Evolutionary conservation across 2,113 vertebrate species (phyloP).

Genomic region (Mobula birostris): DNA sequence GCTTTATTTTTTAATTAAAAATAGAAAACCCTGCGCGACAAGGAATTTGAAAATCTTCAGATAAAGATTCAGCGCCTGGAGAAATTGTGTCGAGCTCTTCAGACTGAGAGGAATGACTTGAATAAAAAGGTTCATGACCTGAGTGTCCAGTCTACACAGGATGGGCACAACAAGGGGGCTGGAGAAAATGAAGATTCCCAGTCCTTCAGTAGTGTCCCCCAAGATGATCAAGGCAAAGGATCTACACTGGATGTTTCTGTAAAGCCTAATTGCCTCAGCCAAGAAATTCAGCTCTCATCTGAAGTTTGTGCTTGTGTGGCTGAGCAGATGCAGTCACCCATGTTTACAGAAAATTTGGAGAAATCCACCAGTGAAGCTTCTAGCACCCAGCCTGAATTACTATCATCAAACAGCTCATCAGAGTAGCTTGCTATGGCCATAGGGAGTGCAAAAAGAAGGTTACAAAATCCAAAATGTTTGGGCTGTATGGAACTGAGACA

Average conservation of each 20-base stretch:
- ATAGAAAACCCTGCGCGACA: constrained; percentile 86
- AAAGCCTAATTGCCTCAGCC: background rate
- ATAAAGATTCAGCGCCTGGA: constrained; percentile 88
- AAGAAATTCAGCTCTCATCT: background rate
- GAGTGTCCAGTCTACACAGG: constrained; percentile 46
- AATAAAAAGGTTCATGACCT: constrained; percentile 89
- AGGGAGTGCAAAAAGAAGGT: background rate
- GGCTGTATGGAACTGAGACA: constrained; percentile 4
- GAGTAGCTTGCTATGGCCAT: background rate
- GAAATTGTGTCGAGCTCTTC: constrained; percentile 87
- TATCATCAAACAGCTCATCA: background rate
- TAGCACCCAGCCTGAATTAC: constrained; percentile 1
- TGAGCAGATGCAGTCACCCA: background rate
- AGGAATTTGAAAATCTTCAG: constrained; percentile 84
- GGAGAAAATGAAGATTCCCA: background rate
- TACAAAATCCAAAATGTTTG: background rate
- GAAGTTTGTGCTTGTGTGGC: background rate
- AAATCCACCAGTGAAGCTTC: constrained; percentile 5
- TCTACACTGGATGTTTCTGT: background rate
- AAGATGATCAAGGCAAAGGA: constrained; percentile 18
- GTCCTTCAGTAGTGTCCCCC: background rate
- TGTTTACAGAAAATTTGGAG: background rate
- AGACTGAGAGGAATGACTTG: constrained; percentile 89
- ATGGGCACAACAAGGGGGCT: background rate
- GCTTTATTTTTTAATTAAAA: constrained; percentile 18